Evolutionary conservation across 1,140 invertebrate species (phyloP), one percentile per base, ranked within the genome.

Genomic region (Babylonia areolata): DNA sequence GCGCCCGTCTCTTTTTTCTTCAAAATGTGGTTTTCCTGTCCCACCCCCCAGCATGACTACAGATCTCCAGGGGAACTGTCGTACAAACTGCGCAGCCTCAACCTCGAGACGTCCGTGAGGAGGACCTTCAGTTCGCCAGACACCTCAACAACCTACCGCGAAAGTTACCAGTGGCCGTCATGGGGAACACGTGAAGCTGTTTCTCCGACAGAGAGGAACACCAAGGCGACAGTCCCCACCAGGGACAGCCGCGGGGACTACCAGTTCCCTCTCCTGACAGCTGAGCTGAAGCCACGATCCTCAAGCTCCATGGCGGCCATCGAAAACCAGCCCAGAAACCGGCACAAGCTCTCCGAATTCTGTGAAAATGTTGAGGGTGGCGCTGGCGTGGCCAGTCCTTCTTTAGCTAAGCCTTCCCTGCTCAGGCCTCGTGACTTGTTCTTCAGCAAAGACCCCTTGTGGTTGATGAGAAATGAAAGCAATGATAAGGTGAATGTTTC

Each of bases 131-230:
- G n/a, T n/a, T n/a, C n/a, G n/a, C n/a, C n/a, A n/a, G 58, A 64
- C 58, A 12, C 58, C 28, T n/a, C 58, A 23, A 73, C 64, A 28
- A 84, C 82, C 15, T 84, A 73, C 40, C 64, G 82, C 20, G 81
- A 82, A 20, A 82, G 81, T 37, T 82, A 39, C 81, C 54, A 69
- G n/a, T 84, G 82, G 82, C 81, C 75, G 75, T n/a, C 58, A 23
- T 23, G 12, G 15, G 2, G 58, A 12, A 64, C 15, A 64, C 58
- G 58, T 64, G 58, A n/a, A 5, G 58, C 58, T 64, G 58, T 23
- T 64, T 23, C 5, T 5, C 15, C 17, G 58, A 12, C 58, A 23
- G 58, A 64, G 28, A 64, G 15, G 6, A 64, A n/a, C 15, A 64
- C 15, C 58, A 64, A 64, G 20, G 58, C 28, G 15, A 64, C 15